A percentile compares a stretch with the other conserved stretches of the same genome.
phyloP scores from a whole-genome alignment of 2,888 invertebrate species.

The Ceramica pisi region DNA sequence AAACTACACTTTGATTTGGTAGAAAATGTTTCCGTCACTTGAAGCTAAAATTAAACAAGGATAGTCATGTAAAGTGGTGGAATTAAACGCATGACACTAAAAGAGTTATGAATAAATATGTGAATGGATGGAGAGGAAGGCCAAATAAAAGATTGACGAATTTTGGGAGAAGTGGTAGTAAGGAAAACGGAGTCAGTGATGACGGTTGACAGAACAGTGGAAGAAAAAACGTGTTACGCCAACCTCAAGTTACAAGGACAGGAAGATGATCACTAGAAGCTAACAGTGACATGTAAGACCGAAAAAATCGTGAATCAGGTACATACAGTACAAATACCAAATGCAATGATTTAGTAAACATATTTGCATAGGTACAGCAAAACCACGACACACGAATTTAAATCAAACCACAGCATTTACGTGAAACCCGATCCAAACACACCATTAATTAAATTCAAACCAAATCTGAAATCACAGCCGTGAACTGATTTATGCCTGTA shows the following conservation, averaged over 20 bases:
- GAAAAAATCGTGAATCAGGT: background rate
- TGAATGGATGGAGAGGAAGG: too few relatives aligned
- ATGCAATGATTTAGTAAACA: background rate
- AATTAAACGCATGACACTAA: too few relatives aligned
- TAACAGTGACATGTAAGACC: background rate
- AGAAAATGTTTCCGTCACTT: background rate
- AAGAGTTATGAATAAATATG: too few relatives aligned
- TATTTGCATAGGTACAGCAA: constrained; percentile 19
- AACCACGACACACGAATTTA: constrained; percentile 17
- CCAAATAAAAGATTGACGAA: too few relatives aligned
- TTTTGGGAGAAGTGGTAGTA: too few relatives aligned
- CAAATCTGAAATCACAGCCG: constrained; percentile 34
- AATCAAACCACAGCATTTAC: constrained; percentile 4
- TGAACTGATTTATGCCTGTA: constrained; percentile 48
- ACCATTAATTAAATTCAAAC: constrained; percentile 42
- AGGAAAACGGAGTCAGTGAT: too few relatives aligned
- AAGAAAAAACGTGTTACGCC: too few relatives aligned
- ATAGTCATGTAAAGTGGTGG: too few relatives aligned
- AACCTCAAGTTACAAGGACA: too few relatives aligned
- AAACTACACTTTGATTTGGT: background rate
- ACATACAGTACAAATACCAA: background rate
- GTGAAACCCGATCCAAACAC: constrained; percentile 24
- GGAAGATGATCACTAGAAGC: too few relatives aligned
- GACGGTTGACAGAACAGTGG: too few relatives aligned
- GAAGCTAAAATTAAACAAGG: too few relatives aligned